These are phyloP conservation scores for Erythrolamprus reginae DNA, from an alignment of 2,113 vertebrate species.

Conservation along the genomic window DNA sequence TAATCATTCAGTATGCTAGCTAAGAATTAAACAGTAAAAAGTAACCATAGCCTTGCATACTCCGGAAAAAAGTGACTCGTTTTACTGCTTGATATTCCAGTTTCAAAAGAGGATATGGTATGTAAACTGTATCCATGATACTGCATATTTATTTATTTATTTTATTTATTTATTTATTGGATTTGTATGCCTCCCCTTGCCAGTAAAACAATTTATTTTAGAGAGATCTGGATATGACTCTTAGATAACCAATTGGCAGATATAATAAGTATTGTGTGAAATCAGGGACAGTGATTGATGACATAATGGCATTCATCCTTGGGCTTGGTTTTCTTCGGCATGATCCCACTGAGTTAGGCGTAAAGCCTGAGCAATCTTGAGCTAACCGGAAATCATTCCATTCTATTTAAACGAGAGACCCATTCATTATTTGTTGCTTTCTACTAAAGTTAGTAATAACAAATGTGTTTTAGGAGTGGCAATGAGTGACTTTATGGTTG, in stretches of 20 bases:
- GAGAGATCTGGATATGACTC: neutral
- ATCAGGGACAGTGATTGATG: neutral
- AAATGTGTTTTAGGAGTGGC: neutral
- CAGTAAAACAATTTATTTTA: neutral
- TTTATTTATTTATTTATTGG: too few species aligned
- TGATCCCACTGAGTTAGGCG: neutral
- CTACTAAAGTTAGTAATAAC: neutral
- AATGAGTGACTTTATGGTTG: neutral
- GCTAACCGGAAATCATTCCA: neutral
- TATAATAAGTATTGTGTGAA: neutral
- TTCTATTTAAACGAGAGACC: neutral
- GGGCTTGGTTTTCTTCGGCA: neutral
- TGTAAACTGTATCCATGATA: neutral
- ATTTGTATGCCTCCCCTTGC: too few species aligned
- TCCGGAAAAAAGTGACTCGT: neutral
- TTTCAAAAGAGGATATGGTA: neutral
- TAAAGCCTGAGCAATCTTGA: slow-evolving; percentile 6
- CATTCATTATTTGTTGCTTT: neutral
- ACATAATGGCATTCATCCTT: neutral
- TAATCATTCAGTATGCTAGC: neutral
- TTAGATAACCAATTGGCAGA: neutral
- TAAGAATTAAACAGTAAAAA: neutral
- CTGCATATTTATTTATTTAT: too few species aligned
- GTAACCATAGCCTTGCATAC: neutral
- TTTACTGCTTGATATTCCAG: neutral